Percentiles rank a stretch among this genome's conserved stretches.
phyloP scores from a whole-genome alignment of 2,113 vertebrate genomes.

The Melanocharis versteri region DNA sequence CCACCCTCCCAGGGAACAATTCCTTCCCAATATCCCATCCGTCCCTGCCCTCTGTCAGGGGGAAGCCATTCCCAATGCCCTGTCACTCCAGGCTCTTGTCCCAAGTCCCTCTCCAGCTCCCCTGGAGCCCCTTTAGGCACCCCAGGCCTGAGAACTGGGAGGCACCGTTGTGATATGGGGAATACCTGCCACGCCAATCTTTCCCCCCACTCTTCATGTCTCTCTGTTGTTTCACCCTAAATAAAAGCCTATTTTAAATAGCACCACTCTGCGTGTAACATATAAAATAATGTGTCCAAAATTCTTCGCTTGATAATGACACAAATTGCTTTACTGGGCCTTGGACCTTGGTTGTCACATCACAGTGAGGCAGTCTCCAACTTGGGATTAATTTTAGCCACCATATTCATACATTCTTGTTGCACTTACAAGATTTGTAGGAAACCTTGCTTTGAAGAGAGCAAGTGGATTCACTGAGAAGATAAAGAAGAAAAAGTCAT shows the following conservation, averaged over 20 bases:
- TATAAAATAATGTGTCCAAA: background rate
- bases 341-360: background rate
- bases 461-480: background rate
- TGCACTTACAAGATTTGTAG: background rate
- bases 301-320: background rate
- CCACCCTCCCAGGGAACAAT: background rate
- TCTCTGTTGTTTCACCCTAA: background rate
- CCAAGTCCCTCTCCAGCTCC: background rate
- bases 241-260: background rate
- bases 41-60: accelerated
- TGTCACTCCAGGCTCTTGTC: background rate
- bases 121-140: background rate
- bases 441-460: background rate
- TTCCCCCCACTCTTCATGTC: accelerated
- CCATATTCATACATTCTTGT: background rate
- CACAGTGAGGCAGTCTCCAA: background rate
- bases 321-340: background rate
- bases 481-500: background rate
- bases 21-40: accelerated
- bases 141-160: background rate
- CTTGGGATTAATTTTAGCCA: background rate
- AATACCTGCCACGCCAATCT: background rate
- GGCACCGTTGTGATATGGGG: accelerated
- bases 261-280: accelerated
- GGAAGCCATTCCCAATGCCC: background rate